A percentile compares a stretch with the other conserved stretches of the same genome.
These are phyloP conservation scores for Hycleus cichorii DNA, from an alignment of 1,140 invertebrate genomes.

Conservation along the genomic window DNA sequence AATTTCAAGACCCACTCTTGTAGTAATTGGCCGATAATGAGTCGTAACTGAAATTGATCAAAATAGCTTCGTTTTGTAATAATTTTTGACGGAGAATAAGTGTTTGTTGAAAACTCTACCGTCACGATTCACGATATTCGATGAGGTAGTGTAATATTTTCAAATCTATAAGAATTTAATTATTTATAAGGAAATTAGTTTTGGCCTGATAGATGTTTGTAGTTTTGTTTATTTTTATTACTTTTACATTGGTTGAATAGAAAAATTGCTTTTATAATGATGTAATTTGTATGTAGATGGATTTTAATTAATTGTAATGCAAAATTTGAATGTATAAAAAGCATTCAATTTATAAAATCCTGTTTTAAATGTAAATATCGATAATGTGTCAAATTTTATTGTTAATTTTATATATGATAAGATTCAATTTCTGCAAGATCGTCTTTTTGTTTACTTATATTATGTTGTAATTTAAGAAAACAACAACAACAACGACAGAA, in stretches of 20 bases:
- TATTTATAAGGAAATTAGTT: neutral
- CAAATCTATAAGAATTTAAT: neutral
- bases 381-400: neutral
- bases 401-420: constrained; percentile 2
- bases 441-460: constrained; percentile 3
- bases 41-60: no score
- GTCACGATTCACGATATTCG: no score
- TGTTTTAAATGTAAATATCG: constrained; percentile 3
- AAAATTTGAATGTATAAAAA: constrained; percentile 1
- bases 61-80: no score
- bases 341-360: neutral
- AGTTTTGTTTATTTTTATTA: neutral
- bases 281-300: constrained; percentile 15
- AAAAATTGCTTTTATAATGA: constrained; percentile 7
- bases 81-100: no score
- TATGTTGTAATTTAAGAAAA: neutral
- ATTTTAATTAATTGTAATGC: constrained; percentile 1
- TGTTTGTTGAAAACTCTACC: no score
- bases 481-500: neutral
- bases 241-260: constrained; percentile 4
- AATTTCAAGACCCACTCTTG: no score
- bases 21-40: no score
- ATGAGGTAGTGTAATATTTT: no score
- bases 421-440: constrained; percentile 1
- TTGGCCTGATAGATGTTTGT: neutral